Percentiles rank a stretch among this genome's conserved stretches.
Conservation (phyloP, 2,888 invertebrate genomes). For the Byasa hedistus region DNA sequence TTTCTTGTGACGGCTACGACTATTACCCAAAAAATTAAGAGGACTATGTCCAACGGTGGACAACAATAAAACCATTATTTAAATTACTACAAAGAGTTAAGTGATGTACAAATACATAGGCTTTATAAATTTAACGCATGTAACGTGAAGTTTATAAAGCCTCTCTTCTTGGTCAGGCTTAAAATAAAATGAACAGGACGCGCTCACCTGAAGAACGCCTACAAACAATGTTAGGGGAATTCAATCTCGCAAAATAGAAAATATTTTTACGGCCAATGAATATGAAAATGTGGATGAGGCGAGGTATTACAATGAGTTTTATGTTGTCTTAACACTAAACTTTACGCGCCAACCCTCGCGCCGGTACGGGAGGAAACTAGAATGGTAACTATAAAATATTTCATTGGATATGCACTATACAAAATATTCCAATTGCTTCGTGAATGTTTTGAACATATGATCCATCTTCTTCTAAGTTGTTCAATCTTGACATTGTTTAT, state of each 20-base stretch:
- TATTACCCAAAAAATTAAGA: too few species aligned
- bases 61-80: too few species aligned
- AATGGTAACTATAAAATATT: conserved; percentile 24
- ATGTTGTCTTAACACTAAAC: conserved; percentile 53
- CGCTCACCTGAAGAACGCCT: conserved; percentile 59
- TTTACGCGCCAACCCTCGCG: conserved; percentile 38
- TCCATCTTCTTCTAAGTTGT: background rate
- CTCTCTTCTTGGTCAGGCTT: background rate
- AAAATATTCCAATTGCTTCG: conserved; percentile 2
- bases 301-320: conserved; percentile 45
- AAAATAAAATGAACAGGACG: conserved; percentile 57
- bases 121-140: background rate
- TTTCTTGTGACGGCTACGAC: too few species aligned
- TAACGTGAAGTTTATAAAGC: background rate
- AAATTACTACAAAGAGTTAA: too few species aligned
- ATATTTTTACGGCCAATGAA: conserved; percentile 76
- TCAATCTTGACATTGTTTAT: too few species aligned
- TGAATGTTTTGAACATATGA: background rate
- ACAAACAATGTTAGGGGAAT: conserved; percentile 72
- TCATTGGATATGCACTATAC: conserved; percentile 19
- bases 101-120: too few species aligned
- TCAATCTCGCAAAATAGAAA: conserved; percentile 76
- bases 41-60: too few species aligned
- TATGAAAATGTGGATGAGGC: conserved; percentile 67
- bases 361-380: conserved; percentile 20